Percentiles rank a stretch among this genome's conserved stretches.
Conservation (phyloP, 2,113 vertebrate species). For the Thalassoma bifasciatum region DNA sequence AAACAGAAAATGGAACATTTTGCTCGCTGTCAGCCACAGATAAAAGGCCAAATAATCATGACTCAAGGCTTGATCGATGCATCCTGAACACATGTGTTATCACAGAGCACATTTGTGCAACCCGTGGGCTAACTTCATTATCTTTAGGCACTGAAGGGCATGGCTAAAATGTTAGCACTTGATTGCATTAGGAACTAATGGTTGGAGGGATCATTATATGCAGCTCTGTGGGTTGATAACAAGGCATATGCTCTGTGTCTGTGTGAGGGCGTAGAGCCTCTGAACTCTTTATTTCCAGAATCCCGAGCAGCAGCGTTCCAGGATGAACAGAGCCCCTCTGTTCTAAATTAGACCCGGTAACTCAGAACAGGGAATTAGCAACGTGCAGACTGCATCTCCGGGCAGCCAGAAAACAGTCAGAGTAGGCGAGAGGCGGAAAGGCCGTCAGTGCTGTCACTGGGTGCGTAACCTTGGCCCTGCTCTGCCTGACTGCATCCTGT, state of each 20-base stretch:
- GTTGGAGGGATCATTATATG: constrained; percentile 73
- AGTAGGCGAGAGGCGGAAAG: constrained; percentile 23
- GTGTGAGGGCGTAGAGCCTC: constrained; percentile 69
- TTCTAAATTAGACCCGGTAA: constrained; percentile 75
- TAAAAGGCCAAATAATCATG: constrained; percentile 22
- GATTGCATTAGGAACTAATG: constrained; percentile 79
- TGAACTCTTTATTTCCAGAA: constrained; percentile 78
- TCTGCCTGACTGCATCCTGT: constrained; percentile 44
- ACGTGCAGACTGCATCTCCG: constrained; percentile 44
- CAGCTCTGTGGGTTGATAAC: constrained; percentile 77
- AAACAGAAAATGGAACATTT: constrained; percentile 49
- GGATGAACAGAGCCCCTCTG: constrained; percentile 75
- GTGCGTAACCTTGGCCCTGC: constrained; percentile 46
- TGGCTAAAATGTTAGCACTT: constrained; percentile 71
- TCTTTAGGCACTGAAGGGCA: constrained; percentile 63
- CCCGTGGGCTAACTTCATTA: constrained; percentile 71
- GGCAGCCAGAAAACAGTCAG: constrained; percentile 49
- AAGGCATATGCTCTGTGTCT: constrained; percentile 76
- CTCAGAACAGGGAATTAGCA: constrained; percentile 64
- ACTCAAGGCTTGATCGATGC: constrained; percentile 57
- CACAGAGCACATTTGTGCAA: constrained; percentile 66
- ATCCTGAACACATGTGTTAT: constrained; percentile 53
- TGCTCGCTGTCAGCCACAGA: constrained; percentile 40
- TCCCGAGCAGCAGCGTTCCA: constrained; percentile 73
- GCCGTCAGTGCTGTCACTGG: constrained; percentile 33